Evolutionary conservation across 2,797 vertebrate genomes (phyloP).

Genomic region (Amblyraja radiata): DNA sequence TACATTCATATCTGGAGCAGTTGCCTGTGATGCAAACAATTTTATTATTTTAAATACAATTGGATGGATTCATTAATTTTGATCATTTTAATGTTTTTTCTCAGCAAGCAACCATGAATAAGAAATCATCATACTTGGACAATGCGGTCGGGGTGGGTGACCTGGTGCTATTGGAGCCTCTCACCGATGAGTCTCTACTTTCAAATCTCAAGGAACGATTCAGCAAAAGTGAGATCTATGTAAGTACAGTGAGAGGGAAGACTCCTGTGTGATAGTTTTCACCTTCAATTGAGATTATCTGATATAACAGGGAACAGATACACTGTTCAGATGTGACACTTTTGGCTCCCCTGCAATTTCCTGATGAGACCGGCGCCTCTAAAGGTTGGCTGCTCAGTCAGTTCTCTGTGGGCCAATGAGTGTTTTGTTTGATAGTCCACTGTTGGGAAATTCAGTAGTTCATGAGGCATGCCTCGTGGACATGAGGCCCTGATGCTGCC

Average conservation of each 20-base stretch:
- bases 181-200: slow-evolving; percentile 57
- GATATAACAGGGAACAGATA: not conserved
- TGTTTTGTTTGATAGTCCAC: no score
- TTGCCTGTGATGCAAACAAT: not conserved
- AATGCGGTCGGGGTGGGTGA: slow-evolving; percentile 54
- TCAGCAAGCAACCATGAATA: slow-evolving; percentile 48
- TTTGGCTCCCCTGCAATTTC: not conserved
- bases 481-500: no score
- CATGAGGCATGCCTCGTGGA: no score
- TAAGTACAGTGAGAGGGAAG: slow-evolving; percentile 43
- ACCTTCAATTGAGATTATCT: not conserved
- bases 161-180: slow-evolving; percentile 61
- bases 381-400: no score
- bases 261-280: not conserved
- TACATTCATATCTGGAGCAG: not conserved
- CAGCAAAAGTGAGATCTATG: slow-evolving; percentile 57
- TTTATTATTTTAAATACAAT: not conserved
- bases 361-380: no score
- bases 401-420: no score
- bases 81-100: not conserved
- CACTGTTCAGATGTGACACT: not conserved
- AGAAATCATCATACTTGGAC: slow-evolving; percentile 46
- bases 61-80: not conserved
- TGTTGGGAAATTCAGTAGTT: no score
- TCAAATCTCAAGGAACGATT: slow-evolving; percentile 58